phyloP scores from a whole-genome alignment of 2,797 vertebrate species.

The Eulemur rubriventer region DNA sequence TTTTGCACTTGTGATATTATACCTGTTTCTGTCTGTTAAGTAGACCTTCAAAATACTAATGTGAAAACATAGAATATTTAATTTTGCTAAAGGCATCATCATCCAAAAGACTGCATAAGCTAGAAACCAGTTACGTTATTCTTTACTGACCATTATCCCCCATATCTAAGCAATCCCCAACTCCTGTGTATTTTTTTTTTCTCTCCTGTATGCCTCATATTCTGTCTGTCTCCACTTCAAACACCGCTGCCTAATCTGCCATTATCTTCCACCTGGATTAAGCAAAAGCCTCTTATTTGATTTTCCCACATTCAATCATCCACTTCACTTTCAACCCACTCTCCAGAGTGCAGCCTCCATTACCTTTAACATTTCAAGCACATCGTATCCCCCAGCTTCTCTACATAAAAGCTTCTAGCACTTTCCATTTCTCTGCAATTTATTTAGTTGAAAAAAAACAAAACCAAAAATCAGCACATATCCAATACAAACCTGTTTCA shows the following conservation, averaged over 20 bases:
- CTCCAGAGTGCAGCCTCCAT: background rate
- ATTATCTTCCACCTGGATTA: background rate
- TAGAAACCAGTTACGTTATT: background rate
- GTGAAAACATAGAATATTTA: background rate
- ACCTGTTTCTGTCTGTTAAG: background rate
- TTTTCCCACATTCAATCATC: background rate
- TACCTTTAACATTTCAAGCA: background rate
- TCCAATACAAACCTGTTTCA: background rate
- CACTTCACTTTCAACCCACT: background rate
- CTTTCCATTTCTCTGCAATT: background rate
- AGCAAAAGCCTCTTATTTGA: background rate
- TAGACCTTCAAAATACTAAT: background rate
- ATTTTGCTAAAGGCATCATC: background rate
- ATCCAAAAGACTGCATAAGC: background rate
- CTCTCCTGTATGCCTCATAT: accelerated
- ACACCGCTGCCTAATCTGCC: background rate
- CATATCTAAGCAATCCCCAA: background rate
- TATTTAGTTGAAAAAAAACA: background rate
- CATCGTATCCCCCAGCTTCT: background rate
- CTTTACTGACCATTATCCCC: background rate
- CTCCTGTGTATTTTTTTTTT: background rate
- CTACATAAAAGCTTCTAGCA: background rate
- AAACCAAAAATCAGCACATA: background rate
- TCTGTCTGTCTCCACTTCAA: background rate
- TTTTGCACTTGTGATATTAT: background rate